Evolutionary conservation across 2,888 invertebrate species (phyloP).

Genomic region (Zele albiditarsus): DNA sequence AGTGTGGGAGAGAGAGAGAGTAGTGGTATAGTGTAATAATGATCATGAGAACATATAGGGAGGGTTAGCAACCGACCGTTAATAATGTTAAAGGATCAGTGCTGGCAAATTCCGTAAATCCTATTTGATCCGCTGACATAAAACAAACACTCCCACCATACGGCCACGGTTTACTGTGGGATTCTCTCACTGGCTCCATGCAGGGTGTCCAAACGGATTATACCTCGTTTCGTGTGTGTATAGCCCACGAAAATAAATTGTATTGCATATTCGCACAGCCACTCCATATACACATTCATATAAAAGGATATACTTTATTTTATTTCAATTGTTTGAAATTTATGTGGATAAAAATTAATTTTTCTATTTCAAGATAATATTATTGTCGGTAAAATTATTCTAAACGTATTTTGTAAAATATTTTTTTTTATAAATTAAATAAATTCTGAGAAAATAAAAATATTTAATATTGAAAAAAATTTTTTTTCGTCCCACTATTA

Average conservation of each 20-base stretch:
- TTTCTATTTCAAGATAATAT: too few species aligned
- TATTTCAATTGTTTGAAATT: neutral
- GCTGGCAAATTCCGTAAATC: slow-evolving; percentile 63
- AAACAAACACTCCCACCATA: slow-evolving; percentile 65
- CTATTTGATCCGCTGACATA: slow-evolving; percentile 65
- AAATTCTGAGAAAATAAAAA: too few species aligned
- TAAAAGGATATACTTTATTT: neutral
- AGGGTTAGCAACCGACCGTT: slow-evolving; percentile 49
- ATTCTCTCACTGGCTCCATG: slow-evolving; percentile 48
- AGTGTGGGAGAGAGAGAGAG: slow-evolving; percentile 8
- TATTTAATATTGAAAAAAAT: too few species aligned
- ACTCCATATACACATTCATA: slow-evolving; percentile 6
- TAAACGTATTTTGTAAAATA: too few species aligned
- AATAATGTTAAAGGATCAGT: slow-evolving; percentile 55
- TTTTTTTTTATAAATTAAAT: too few species aligned
- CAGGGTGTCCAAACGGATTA: slow-evolving; percentile 47
- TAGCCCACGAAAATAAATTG: slow-evolving; percentile 28
- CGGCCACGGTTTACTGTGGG: slow-evolving; percentile 45
- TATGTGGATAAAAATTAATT: neutral
- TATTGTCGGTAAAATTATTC: too few species aligned
- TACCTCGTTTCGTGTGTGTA: slow-evolving; percentile 9
- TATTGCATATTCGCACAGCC: slow-evolving; percentile 26
- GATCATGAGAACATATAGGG: slow-evolving; percentile 58
- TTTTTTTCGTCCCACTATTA: too few species aligned
- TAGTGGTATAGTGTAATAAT: slow-evolving; percentile 46